Base-by-base conservation (phyloP, 2,888 invertebrate genomes). In the Agapostemon virescens region DNA sequence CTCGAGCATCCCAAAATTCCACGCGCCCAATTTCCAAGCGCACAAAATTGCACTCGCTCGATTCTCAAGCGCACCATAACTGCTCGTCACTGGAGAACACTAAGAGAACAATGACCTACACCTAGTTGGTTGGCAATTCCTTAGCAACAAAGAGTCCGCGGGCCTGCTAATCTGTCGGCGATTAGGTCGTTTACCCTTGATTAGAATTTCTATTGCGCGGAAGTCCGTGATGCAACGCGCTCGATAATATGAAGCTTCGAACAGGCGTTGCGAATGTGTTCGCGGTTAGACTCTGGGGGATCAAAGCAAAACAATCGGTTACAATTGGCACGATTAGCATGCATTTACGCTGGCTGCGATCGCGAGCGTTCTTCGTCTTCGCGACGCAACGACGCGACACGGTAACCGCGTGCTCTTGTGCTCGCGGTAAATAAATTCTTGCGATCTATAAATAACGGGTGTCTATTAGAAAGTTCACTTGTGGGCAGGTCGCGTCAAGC, bases 401-500 rank as follows among this genome's bases (percentile, higher is more conserved):
- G n/a, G 20, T 42, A n/a, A 42, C 15, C 42, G 23, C 23, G 70
- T 49, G 73, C 42, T 58, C 40, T 40, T 42, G n/a, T n/a, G 70
- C 30, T 26, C 26, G 40, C 38, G 38, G 63, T 67, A 78, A 82
- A 78, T 74, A 83, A 70, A 69, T 74, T 83, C 78, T 49, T 69
- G 72, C 67, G 2, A 26, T 58, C 79, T 79, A 81, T 84, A 84
- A 85, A 85, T 85, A 85, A 79, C 70, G 64, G 70, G 73, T 70
- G 77, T 79, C 58, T 71, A 73, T 72, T 81, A 73, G 79, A 79
- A 85, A 85, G 84, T 81, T 67, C 64, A 58, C 81, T 79, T 83
- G 77, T 75, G 38, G 52, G 40, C 38, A 45, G 52, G 49, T 74
- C 75, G 73, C 49, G 78, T 76, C 77, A 78, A 74, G 55, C 61